Evolutionary conservation across 2,797 vertebrate species (phyloP).

Genomic region (Macroramphosus scolopax): DNA sequence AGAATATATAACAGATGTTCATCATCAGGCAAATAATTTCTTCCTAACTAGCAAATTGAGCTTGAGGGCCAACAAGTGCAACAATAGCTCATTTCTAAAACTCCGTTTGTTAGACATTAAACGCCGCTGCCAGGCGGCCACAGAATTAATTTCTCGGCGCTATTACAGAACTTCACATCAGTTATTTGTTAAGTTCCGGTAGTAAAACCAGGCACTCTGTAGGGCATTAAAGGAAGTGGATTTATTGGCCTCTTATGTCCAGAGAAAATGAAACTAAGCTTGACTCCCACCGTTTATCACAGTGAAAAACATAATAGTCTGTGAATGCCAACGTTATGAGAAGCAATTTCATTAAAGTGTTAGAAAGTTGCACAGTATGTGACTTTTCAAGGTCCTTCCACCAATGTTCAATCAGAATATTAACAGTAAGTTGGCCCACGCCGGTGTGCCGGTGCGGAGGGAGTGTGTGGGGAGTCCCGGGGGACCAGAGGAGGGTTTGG

Average conservation of each 20-base stretch:
- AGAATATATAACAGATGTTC: too few relatives aligned
- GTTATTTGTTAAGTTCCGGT: slow-evolving; percentile 46
- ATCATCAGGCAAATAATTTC: slow-evolving; percentile 26
- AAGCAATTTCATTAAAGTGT: slow-evolving; percentile 67
- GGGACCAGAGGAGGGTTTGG: slow-evolving; percentile 38
- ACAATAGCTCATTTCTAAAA: slow-evolving; percentile 27
- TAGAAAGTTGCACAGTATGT: slow-evolving; percentile 55
- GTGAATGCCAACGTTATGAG: slow-evolving; percentile 65
- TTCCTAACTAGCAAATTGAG: slow-evolving; percentile 19
- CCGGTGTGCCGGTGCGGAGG: slow-evolving; percentile 11
- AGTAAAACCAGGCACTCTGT: slow-evolving; percentile 21
- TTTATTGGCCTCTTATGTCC: slow-evolving; percentile 56
- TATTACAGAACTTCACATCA: slow-evolving; percentile 25
- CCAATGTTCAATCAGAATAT: slow-evolving; percentile 64
- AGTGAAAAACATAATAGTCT: slow-evolving; percentile 63
- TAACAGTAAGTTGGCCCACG: slow-evolving; percentile 47
- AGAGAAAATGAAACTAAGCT: slow-evolving; percentile 55
- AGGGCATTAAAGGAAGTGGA: slow-evolving; percentile 45
- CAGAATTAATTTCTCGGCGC: slow-evolving; percentile 35
- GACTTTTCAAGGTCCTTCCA: slow-evolving; percentile 69
- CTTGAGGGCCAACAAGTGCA: slow-evolving; percentile 24
- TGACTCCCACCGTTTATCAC: slow-evolving; percentile 58
- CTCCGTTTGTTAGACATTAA: slow-evolving; percentile 41
- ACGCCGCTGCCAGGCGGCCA: slow-evolving; percentile 16
- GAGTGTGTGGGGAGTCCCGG: slow-evolving; percentile 17